Percentiles rank a stretch among this genome's conserved stretches.
Evolutionary conservation across 2,113 vertebrate genomes (phyloP).

Genomic region (Misgurnus anguillicaudatus): DNA sequence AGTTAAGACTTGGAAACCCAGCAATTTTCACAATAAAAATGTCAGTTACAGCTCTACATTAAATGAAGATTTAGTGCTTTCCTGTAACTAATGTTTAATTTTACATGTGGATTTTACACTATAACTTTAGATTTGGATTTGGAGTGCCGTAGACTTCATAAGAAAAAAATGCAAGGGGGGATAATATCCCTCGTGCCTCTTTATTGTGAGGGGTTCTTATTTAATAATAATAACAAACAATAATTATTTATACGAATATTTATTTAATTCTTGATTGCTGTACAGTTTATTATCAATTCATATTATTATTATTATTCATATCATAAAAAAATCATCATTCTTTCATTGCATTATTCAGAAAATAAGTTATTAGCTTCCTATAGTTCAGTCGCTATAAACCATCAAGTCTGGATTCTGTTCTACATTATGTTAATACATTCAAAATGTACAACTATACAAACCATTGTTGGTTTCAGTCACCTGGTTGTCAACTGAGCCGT

Average conservation of each 20-base stretch:
- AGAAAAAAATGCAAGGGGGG: background rate
- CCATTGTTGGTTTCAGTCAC: background rate
- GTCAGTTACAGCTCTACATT: slow-evolving; percentile 38
- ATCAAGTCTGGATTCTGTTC: background rate
- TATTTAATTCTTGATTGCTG: slow-evolving; percentile 31
- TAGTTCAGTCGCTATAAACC: no score
- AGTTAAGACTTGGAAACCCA: slow-evolving; percentile 38
- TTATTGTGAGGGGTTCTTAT: background rate
- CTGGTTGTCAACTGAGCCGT: background rate
- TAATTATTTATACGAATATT: slow-evolving; percentile 12
- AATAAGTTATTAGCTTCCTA: no score
- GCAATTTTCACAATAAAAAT: slow-evolving; percentile 48
- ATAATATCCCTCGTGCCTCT: slow-evolving; percentile 27
- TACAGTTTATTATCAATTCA: slow-evolving; percentile 19
- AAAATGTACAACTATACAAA: slow-evolving; percentile 2
- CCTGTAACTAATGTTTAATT: slow-evolving; percentile 19
- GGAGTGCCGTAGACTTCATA: background rate
- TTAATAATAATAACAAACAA: slow-evolving; percentile 41
- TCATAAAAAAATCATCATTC: background rate
- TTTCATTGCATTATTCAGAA: background rate
- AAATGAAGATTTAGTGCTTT: slow-evolving; percentile 48
- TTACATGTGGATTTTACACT: slow-evolving; percentile 13
- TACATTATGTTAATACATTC: background rate
- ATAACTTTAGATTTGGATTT: slow-evolving; percentile 20
- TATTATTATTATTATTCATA: no score